These are phyloP conservation scores for Cladopsammia gracilis DNA, from an alignment of 64 coral and sea anemone genomes.

Conservation along the genomic window DNA sequence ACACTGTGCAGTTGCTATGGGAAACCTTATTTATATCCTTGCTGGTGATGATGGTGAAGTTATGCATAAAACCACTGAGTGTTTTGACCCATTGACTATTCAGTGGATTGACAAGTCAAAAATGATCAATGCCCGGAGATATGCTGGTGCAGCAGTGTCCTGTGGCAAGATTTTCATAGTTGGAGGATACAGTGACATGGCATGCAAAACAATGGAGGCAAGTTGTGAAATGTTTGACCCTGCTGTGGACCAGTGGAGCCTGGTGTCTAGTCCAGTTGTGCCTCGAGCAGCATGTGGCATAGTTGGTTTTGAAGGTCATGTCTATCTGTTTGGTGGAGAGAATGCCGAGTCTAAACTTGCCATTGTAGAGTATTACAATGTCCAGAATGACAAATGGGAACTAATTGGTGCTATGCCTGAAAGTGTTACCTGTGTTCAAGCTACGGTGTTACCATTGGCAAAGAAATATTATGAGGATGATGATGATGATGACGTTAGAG, in stretches of 20 bases:
- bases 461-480: neutral
- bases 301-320: conserved; percentile 1
- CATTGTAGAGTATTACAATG: neutral
- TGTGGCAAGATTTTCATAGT: conserved; percentile 11
- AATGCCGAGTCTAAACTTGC: neutral
- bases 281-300: conserved; percentile 55
- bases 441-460: neutral
- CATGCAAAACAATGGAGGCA: neutral
- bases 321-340: conserved; percentile 60
- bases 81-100: neutral
- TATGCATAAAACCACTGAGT: neutral
- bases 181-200: conserved; percentile 26
- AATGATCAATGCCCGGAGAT: neutral
- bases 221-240: conserved; percentile 54
- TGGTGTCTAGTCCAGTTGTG: neutral
- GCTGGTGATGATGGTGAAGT: neutral
- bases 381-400: neutral
- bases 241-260: conserved; percentile 17
- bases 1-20: conserved; percentile 28
- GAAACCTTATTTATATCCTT: conserved; percentile 5
- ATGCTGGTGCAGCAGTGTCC: conserved; percentile 4
- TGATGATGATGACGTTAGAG: no score
- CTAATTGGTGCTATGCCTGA: neutral
- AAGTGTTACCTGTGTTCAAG: neutral
- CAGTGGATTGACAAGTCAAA: neutral